phyloP scores from a whole-genome alignment of 1,140 invertebrate species.

The Trachymyrmex cornetzi region DNA sequence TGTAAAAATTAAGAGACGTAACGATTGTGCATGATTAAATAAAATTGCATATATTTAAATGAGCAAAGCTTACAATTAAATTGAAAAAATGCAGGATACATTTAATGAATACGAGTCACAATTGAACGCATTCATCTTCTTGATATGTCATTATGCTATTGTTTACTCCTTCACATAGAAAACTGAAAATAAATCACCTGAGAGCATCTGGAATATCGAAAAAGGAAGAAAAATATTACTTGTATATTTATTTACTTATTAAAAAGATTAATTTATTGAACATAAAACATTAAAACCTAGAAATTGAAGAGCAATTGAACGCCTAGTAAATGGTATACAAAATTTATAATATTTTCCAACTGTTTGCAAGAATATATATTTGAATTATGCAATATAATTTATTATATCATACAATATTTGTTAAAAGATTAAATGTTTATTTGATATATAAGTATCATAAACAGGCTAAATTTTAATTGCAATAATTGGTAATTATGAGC shows the following conservation, averaged over 20 bases:
- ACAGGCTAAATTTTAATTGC: not conserved
- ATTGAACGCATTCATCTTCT: not conserved
- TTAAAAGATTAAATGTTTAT: not conserved
- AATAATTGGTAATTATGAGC: not conserved
- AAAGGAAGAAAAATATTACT: not conserved
- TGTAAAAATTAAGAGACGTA: not conserved
- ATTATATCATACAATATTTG: not conserved
- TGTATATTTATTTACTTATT: not conserved
- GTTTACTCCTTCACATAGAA: not conserved
- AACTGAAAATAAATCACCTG: not conserved
- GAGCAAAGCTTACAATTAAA: not conserved
- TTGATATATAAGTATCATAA: not conserved
- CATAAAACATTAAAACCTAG: not conserved
- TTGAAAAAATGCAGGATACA: not conserved
- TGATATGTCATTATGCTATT: not conserved
- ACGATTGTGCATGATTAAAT: not conserved
- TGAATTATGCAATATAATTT: not conserved
- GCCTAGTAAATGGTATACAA: not conserved
- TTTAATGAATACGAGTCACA: not conserved
- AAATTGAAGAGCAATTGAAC: not conserved
- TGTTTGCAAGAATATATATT: not conserved
- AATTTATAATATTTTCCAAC: not conserved
- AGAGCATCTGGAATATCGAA: not conserved
- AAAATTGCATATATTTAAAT: not conserved
- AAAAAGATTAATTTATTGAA: slow-evolving; percentile 3